phyloP scores from a whole-genome alignment of 2,888 invertebrate species.

The Lasioglossum calceatum region DNA sequence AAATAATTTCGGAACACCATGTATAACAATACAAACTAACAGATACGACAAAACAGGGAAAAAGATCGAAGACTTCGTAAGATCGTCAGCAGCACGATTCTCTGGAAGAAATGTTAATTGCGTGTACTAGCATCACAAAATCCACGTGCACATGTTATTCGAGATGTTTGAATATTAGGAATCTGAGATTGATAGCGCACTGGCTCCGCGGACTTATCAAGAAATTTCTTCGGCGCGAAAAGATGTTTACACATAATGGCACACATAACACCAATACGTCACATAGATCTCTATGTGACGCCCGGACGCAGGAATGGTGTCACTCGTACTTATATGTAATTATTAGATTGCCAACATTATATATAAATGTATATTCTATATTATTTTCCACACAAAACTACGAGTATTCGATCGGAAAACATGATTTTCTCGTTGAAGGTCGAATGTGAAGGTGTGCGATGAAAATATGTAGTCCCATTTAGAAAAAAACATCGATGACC shows the following conservation, averaged over 20 bases:
- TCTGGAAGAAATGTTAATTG: constrained; percentile 29
- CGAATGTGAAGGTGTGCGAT: too few species aligned
- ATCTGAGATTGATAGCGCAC: constrained; percentile 6
- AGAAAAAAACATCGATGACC: too few species aligned
- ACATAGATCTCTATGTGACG: constrained; percentile 20
- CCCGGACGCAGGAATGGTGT: constrained; percentile 45
- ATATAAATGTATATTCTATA: background rate
- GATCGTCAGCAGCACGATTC: background rate
- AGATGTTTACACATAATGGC: constrained; percentile 17
- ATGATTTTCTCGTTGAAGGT: too few species aligned
- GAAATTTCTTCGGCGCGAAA: constrained; percentile 13
- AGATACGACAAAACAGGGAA: background rate
- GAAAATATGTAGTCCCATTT: too few species aligned
- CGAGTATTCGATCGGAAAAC: too few species aligned
- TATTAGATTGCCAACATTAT: constrained; percentile 17
- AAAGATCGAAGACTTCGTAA: constrained; percentile 3
- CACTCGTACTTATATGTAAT: constrained; percentile 13
- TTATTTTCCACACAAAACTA: background rate
- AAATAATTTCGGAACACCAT: background rate
- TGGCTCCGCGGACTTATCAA: background rate
- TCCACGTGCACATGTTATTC: constrained; percentile 12
- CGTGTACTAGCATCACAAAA: background rate
- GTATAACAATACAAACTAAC: background rate
- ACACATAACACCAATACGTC: constrained; percentile 42
- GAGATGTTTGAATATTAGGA: constrained; percentile 28